Evolutionary conservation across 2,113 vertebrate genomes (phyloP).

Genomic region (Suncus etruscus): DNA sequence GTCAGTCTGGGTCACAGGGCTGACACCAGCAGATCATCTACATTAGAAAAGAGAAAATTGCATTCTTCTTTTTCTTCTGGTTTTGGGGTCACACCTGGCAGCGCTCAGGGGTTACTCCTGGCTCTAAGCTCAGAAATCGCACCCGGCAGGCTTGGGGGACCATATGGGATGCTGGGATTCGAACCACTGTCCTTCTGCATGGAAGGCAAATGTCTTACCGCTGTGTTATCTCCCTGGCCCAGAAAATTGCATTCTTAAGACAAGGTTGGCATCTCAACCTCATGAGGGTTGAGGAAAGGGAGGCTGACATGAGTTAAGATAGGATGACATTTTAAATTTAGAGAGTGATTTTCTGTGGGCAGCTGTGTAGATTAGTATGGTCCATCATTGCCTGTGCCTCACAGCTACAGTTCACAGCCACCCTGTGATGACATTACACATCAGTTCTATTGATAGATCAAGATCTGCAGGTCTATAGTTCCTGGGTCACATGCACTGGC

Average conservation of each 20-base stretch:
- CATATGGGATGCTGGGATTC: no score
- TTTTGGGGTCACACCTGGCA: no score
- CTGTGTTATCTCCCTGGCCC: no score
- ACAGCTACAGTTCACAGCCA: background rate
- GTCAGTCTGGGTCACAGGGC: background rate
- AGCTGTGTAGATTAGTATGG: constrained; percentile 25
- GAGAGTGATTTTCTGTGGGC: constrained; percentile 37
- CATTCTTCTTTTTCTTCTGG: background rate
- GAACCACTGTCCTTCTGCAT: no score
- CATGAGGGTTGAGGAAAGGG: background rate
- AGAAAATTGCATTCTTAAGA: background rate
- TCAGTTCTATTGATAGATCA: background rate
- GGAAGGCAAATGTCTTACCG: no score
- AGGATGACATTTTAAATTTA: constrained; percentile 48
- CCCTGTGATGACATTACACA: constrained; percentile 13
- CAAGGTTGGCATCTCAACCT: background rate
- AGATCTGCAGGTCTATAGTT: background rate
- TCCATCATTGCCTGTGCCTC: background rate
- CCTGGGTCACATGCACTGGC: background rate
- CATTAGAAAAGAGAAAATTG: constrained; percentile 23
- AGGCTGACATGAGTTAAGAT: background rate
- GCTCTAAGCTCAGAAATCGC: no score
- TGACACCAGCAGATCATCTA: background rate
- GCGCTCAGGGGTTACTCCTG: no score
- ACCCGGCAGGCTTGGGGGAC: no score